Evolutionary conservation across 2,888 invertebrate species (phyloP), one percentile per base, ranked within the genome.

Genomic region (Auanema freiburgensis): DNA sequence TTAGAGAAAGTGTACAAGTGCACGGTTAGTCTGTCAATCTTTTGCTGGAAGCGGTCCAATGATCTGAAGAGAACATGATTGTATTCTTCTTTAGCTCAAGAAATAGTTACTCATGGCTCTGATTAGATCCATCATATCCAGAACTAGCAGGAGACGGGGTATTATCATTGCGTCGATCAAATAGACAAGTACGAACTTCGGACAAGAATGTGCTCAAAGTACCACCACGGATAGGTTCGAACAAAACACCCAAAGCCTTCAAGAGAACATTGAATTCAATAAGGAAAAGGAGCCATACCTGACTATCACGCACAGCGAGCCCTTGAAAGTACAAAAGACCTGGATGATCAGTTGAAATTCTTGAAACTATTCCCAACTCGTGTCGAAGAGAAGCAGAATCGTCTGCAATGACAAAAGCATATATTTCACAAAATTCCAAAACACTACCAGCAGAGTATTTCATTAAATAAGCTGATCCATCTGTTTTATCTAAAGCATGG

Each of bases 101-200:
- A 49, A 23, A 51, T 5, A 21, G 41, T 25, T 10, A 57, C 58
- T 58, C 58, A 41, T 24, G 14, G 10, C 56, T 41, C n/a, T 16
- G n/a, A 52, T 58, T 52, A 1, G 63, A 63, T 58, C 63, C 63
- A 12, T 63, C 63, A 41, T 72, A 72, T 46, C 72, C 72, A 33
- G 72, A 72, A 16, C 67, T 67, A 21, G 72, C 55, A 16, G 66
- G 68, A 1, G 69, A 66, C 1, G 69, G 69, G 1, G 71, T 66
- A 10, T 16, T 54, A n/a, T 68, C 59, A 23, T 42, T 50, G 8
- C 33, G 33, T 41, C 62, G 21, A 33, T 42, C 62, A 12, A 44
- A 42, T 40, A 62, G n/a, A 41, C 51, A 33, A 1, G 51, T 44
- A 16, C 62, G 18, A 12, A 62, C 57, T 23, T 62, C 62, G 2